Base-by-base conservation (phyloP, 2,113 vertebrate species). In the Odocoileus virginianus region DNA sequence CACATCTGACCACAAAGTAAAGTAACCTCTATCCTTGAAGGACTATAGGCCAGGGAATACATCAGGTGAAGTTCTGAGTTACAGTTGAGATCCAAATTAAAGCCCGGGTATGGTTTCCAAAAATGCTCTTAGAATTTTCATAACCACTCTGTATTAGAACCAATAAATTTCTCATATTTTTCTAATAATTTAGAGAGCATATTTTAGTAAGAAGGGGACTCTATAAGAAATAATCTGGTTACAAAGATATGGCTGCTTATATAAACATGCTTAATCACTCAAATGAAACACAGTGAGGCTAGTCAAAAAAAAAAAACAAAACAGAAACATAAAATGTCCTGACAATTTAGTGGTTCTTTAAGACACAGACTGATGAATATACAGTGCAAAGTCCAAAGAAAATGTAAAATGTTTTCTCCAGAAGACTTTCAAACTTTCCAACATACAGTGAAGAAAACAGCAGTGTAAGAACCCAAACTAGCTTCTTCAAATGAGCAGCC, bases 51-150 rank as follows among this genome's bases (percentile, higher is more conserved):
- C 60, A 88, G 36, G 58, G 45, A 89, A 61, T 27, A 33, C 3
- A 76, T 11, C 36, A 81, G 25, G 1, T 82, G 33, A 89, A 87
- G 64, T 88, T 67, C 57, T 47, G 40, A 87, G 58, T 83, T 64
- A 89, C 47, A 61, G 25, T 19, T 79, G 84, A 97, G 76, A 95
- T 58, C 64, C 78, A 96, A 96, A 87, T 55, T 87, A 90, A 82
- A 78, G 21, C 14, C 45, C 89, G 1, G 9, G 57, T 86, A 89
- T 47, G 21, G 6, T 83, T 88, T 83, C 61, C 89, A 74, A 93
- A 87, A 94, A 89, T 78, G n/a, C 79, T 93, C 45, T 89, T 91
- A 81, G 33, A 89, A 97, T 85, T 89, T 96, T 92, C n/a, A 94
- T 71, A 89, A 67, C 21, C 19, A 94, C 19, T 94, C 45, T 92